Conservation (phyloP, 1,140 invertebrate genomes). For the Dryas iulia region DNA sequence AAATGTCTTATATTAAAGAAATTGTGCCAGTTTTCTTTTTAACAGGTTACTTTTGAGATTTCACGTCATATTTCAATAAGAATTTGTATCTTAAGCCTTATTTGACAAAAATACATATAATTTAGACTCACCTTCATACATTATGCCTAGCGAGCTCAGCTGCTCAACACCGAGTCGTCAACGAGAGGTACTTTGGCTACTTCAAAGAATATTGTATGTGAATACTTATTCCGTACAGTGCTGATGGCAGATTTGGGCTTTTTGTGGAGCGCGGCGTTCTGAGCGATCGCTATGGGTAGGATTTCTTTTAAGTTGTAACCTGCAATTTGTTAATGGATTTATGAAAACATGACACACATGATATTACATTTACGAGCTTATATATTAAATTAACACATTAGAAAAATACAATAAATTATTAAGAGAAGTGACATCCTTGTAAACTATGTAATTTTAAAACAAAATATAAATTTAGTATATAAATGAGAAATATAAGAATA, state of each 20-base stretch:
- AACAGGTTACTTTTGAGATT: neutral
- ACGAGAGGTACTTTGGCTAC: constrained; percentile 87
- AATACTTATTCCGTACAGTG: constrained; percentile 96
- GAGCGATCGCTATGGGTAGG: constrained; percentile 83
- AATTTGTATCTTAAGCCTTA: constrained; percentile 21
- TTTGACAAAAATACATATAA: constrained; percentile 17
- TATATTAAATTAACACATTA: too few relatives aligned
- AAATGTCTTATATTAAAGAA: neutral
- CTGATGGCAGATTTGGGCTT: constrained; percentile 88
- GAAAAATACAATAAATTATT: too few relatives aligned
- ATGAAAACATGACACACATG: too few relatives aligned
- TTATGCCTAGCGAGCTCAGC: constrained; percentile 51
- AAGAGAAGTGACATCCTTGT: too few relatives aligned
- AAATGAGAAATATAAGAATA: too few relatives aligned
- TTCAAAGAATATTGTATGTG: constrained; percentile 95
- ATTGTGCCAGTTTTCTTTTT: neutral
- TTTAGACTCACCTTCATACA: constrained; percentile 55
- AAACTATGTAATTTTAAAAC: too few relatives aligned
- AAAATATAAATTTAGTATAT: too few relatives aligned
- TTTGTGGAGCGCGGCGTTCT: constrained; percentile 90
- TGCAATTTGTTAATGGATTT: too few relatives aligned
- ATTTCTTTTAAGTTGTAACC: constrained; percentile 90
- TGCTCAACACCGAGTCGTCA: constrained; percentile 57
- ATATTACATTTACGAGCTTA: too few relatives aligned
- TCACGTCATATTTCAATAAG: neutral